Conservation (phyloP, 2,113 vertebrate genomes). For the Pipra filicauda region DNA sequence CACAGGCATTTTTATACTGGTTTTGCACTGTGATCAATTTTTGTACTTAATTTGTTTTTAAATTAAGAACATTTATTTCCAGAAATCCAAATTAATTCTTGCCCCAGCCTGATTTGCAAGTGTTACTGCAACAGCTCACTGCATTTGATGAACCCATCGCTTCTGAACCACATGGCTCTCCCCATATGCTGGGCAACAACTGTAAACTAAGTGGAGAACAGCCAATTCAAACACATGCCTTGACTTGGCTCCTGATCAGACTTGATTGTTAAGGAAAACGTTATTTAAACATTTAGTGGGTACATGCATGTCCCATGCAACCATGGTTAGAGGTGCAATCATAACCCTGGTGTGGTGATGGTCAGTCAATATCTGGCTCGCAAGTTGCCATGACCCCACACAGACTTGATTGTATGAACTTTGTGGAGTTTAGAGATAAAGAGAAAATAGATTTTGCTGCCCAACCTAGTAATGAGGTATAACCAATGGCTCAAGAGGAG, state of each 20-base stretch:
- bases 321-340: neutral
- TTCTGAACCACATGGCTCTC: neutral
- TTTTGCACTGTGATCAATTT: conserved; percentile 21
- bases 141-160: neutral
- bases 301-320: neutral
- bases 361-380: neutral
- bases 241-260: neutral
- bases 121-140: neutral
- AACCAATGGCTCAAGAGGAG: neutral
- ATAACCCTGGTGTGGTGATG: neutral
- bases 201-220: neutral
- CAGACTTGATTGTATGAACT: neutral
- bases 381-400: neutral
- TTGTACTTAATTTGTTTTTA: conserved; percentile 63
- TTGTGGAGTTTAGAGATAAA: neutral
- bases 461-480: neutral
- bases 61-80: conserved; percentile 72
- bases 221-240: neutral
- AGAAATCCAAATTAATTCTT: conserved; percentile 51
- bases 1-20: conserved; percentile 2
- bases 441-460: neutral
- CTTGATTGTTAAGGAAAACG: neutral
- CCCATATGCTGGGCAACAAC: neutral
- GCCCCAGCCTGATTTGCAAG: conserved; percentile 1
- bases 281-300: neutral